Evolutionary conservation across 1,140 invertebrate species (phyloP).

Genomic region (Bombus haemorrhoidalis): DNA sequence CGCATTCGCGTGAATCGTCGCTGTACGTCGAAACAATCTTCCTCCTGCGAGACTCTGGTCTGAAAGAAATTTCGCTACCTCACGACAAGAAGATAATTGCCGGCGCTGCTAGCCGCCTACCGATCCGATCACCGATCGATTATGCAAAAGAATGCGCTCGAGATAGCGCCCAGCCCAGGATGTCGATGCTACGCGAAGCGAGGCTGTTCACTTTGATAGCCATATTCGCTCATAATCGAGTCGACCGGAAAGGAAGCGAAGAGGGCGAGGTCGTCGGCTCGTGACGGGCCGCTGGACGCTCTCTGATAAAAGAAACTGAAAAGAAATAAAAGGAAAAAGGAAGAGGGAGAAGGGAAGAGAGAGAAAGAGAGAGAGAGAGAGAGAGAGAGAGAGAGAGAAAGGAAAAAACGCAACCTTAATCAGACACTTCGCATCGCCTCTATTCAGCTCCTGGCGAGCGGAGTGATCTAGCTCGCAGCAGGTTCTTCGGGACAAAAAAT

Average conservation of each 20-base stretch:
- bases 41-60: too few relatives aligned
- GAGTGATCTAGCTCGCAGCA: constrained; percentile 74
- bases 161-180: neutral
- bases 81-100: constrained; percentile 30
- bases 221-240: constrained; percentile 67
- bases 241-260: constrained; percentile 59
- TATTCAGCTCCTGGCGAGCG: constrained; percentile 74
- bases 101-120: neutral
- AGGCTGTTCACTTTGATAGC: constrained; percentile 55
- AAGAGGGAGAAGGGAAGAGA: neutral
- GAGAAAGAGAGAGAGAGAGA: neutral
- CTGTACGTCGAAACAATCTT: neutral
- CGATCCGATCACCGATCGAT: constrained; percentile 22
- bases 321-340: neutral
- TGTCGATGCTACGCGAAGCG: neutral
- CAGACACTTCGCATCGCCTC: constrained; percentile 76
- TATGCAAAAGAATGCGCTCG: constrained; percentile 14
- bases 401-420: constrained; percentile 68
- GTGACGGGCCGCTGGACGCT: constrained; percentile 72
- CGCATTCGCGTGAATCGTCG: neutral
- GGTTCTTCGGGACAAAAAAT: constrained; percentile 76
- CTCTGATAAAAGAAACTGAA: constrained; percentile 65
- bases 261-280: constrained; percentile 64
- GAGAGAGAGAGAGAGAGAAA: neutral
- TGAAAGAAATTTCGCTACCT: constrained; percentile 23